A percentile compares a stretch with the other conserved stretches of the same genome.
Evolutionary conservation across 2,113 vertebrate genomes (phyloP).

Genomic region (Proterorhinus semilunaris): DNA sequence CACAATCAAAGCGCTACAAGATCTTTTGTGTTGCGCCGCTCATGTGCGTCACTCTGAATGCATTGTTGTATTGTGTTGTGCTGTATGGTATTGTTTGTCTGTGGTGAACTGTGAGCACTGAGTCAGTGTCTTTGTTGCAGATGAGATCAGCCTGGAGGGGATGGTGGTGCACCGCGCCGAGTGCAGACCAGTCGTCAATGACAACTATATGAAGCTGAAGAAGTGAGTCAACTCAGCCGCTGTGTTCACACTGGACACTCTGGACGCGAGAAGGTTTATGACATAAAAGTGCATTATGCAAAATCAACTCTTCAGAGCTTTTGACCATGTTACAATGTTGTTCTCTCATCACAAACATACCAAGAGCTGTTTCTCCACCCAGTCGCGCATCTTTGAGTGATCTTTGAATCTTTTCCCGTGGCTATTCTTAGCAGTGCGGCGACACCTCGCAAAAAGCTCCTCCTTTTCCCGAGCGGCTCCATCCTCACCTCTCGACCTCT

Average conservation of each 20-base stretch:
- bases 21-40: neutral
- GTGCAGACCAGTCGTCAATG: slow-evolving; percentile 64
- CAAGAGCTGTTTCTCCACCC: too few relatives aligned
- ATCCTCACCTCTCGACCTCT: too few relatives aligned
- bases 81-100: neutral
- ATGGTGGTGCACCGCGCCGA: slow-evolving; percentile 71
- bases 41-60: neutral
- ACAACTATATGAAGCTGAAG: slow-evolving; percentile 75
- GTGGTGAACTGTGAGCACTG: slow-evolving; percentile 26
- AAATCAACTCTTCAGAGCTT: too few relatives aligned
- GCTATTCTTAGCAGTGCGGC: too few relatives aligned
- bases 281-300: too few relatives aligned
- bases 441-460: too few relatives aligned
- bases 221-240: slow-evolving; percentile 53
- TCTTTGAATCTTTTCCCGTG: too few relatives aligned
- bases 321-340: too few relatives aligned
- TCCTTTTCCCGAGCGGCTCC: too few relatives aligned
- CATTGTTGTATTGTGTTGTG: neutral
- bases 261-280: neutral
- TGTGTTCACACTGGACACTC: neutral
- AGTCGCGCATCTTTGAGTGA: too few relatives aligned
- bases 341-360: too few relatives aligned
- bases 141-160: slow-evolving; percentile 66
- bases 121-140: slow-evolving; percentile 58
- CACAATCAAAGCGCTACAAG: neutral